Evolutionary conservation across 1,140 invertebrate genomes (phyloP).

Genomic region (Mercenaria mercenaria): DNA sequence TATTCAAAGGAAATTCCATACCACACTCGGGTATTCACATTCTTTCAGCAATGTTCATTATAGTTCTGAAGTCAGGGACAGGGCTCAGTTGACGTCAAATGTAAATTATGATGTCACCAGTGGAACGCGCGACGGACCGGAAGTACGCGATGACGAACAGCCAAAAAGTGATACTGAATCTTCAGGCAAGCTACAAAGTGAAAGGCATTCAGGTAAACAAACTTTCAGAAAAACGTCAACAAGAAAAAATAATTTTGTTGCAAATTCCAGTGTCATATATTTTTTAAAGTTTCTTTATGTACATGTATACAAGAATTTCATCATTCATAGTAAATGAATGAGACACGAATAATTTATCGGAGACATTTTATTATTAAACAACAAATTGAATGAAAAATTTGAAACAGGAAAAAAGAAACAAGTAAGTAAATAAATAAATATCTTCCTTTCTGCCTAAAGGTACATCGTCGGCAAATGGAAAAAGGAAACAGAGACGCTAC

Average conservation of each 20-base stretch:
- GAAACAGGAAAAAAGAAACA: too few relatives aligned
- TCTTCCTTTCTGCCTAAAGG: not conserved
- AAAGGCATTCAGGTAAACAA: not conserved
- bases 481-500: constrained; percentile 79
- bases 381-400: too few relatives aligned
- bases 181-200: not conserved
- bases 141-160: not conserved
- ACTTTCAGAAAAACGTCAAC: not conserved
- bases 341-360: too few relatives aligned
- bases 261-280: too few relatives aligned
- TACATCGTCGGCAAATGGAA: not conserved
- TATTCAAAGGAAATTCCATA: constrained; percentile 1
- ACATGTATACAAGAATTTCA: too few relatives aligned
- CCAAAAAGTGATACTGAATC: not conserved
- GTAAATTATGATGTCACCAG: not conserved
- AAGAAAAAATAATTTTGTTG: too few relatives aligned
- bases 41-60: not conserved
- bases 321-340: too few relatives aligned
- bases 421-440: too few relatives aligned
- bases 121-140: not conserved
- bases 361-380: too few relatives aligned
- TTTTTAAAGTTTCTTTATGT: too few relatives aligned
- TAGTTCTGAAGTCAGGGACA: not conserved
- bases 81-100: not conserved
- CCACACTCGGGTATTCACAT: not conserved